Base-by-base conservation (phyloP, 2,797 vertebrate species). In the Rhinella marina region DNA sequence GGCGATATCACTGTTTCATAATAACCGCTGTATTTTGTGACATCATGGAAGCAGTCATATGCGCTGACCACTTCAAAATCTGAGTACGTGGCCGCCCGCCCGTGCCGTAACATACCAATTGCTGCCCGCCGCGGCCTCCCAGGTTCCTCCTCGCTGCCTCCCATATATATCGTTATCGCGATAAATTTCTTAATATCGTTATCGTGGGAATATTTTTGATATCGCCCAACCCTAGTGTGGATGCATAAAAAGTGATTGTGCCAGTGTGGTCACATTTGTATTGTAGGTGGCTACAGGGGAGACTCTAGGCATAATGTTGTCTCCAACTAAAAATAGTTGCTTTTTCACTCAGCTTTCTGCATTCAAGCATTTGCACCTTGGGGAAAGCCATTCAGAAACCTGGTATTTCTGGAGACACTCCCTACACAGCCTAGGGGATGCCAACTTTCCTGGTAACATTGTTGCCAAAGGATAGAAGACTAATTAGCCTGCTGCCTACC, bases 391-490 rank as follows among this genome's bases (percentile, higher is more conserved):
- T 85, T 91, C 87, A 90, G 90, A 86, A 90, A 76, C 52, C 8
- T 84, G 73, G 81, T 87, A 86, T 84, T 82, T 83, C 50, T 0
- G 78, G 77, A n/a, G 91, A 90, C 91, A 50, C 82, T 85, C 89
- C 91, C 64, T 82, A 81, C 72, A 82, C 85, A 92, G 87, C 64
- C 32, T 86, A 91, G 90, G 90, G 91, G 91, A 92, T 88, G 90
- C 90, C 91, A 93, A 84, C 70, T 90, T 79, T 83, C 78, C 87
- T 89, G 84, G 89, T 90, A 86, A 82, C 90, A 92, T 85, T 89
- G 85, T 89, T 89, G 81, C 88, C 88, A 89, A 75, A 81, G 64
- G 73, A 83, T 41, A 76, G 56, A 56, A 84, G 88, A 85, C 17
- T 61, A 91, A 93, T 90, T 85, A 92, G 83, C 0, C 0, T 32